Conservation (phyloP, 2,888 invertebrate genomes). For the Trissoscelio sp. region DNA sequence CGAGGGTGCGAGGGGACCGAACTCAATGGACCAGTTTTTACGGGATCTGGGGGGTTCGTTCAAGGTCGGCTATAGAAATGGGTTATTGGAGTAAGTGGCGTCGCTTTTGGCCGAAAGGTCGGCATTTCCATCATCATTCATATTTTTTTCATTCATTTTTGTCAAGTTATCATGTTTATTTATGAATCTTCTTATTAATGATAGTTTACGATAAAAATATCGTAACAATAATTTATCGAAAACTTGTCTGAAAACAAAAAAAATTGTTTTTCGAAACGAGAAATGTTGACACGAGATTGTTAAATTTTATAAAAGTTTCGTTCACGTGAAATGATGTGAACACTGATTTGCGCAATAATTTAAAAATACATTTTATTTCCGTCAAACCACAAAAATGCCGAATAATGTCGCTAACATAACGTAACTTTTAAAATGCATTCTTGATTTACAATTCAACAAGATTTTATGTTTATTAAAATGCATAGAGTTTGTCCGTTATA, state of each 20-base stretch:
- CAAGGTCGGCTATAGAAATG: constrained; percentile 45
- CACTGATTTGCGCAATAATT: background rate
- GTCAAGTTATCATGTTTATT: background rate
- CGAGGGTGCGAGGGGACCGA: constrained; percentile 24
- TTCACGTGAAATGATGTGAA: no score
- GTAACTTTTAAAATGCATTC: constrained; percentile 1
- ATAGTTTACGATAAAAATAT: no score
- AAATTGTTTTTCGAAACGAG: no score
- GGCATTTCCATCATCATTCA: background rate
- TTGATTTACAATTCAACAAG: constrained; percentile 21
- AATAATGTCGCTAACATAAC: background rate
- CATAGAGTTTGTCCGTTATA: constrained; percentile 5
- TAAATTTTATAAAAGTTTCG: no score
- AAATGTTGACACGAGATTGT: no score
- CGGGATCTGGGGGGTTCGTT: constrained; percentile 25
- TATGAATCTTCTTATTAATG: background rate
- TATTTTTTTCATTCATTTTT: background rate
- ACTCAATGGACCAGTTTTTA: constrained; percentile 50
- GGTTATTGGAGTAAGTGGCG: constrained; percentile 32
- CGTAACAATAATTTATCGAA: no score
- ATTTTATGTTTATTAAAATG: background rate
- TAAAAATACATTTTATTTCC: background rate
- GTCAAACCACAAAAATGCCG: background rate
- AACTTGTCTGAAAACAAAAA: no score
- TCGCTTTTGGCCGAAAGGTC: background rate